phyloP scores from a whole-genome alignment of 1,140 invertebrate genomes.

The Solenopsis fugax region DNA sequence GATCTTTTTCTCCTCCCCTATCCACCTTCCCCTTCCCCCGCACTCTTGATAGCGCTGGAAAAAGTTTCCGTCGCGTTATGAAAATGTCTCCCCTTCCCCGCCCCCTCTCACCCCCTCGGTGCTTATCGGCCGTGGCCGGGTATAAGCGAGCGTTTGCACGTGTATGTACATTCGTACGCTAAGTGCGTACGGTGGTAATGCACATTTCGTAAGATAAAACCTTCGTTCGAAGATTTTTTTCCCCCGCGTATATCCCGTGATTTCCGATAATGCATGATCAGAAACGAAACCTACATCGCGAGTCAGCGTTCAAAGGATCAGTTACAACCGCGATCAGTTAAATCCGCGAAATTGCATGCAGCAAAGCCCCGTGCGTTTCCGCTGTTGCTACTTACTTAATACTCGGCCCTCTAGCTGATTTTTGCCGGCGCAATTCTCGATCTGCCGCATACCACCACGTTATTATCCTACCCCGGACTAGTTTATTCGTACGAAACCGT shows the following conservation, averaged over 20 bases:
- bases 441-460: background rate
- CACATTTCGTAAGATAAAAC: slow-evolving; percentile 25
- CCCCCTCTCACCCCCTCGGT: no score
- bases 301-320: background rate
- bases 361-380: background rate
- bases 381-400: background rate
- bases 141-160: background rate
- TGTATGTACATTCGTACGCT: no score
- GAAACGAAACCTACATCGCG: background rate
- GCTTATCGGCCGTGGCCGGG: background rate
- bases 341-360: background rate
- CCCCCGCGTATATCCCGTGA: background rate
- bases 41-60: slow-evolving; percentile 51
- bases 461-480: slow-evolving; percentile 30
- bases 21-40: background rate
- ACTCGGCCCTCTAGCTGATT: background rate
- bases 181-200: background rate
- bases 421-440: slow-evolving; percentile 15
- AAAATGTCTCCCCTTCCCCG: slow-evolving; percentile 9
- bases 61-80: slow-evolving; percentile 59
- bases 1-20: slow-evolving; percentile 24
- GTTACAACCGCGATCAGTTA: background rate
- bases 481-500: slow-evolving; percentile 43
- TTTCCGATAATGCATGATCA: background rate
- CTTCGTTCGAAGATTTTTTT: background rate